These are phyloP conservation scores for Pogoniulus pusillus DNA, from an alignment of 2,797 vertebrate genomes.

Conservation along the genomic window DNA sequence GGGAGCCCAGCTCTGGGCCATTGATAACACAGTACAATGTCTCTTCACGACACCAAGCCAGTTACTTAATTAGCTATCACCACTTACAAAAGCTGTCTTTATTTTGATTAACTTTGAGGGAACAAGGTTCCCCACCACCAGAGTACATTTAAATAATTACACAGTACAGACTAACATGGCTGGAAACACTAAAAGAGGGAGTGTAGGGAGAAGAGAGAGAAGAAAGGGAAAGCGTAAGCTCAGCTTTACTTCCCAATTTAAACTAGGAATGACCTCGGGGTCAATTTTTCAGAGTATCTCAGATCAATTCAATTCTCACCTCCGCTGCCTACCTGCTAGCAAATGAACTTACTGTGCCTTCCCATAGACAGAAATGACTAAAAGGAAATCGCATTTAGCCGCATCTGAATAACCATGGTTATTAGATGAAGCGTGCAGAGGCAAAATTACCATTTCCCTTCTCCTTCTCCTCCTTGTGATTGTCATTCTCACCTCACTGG, in stretches of 20 bases:
- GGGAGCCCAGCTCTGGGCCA: neutral
- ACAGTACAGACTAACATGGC: constrained; percentile 10
- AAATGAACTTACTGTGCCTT: constrained; percentile 66
- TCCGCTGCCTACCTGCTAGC: constrained; percentile 67
- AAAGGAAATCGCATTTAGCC: constrained; percentile 56
- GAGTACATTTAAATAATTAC: constrained; percentile 67
- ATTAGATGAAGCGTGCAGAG: constrained; percentile 37
- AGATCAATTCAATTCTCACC: constrained; percentile 76
- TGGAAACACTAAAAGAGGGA: constrained; percentile 22
- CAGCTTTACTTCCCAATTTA: constrained; percentile 66
- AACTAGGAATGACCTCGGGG: constrained; percentile 61
- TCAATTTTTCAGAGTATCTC: constrained; percentile 70
- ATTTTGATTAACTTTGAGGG: constrained; percentile 68
- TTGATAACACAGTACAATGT: constrained; percentile 38
- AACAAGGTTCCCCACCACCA: constrained; percentile 23
- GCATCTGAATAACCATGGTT: constrained; percentile 57
- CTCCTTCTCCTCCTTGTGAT: constrained; percentile 52
- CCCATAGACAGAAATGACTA: constrained; percentile 51
- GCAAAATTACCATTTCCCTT: constrained; percentile 41
- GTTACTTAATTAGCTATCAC: constrained; percentile 67
- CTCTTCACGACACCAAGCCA: neutral
- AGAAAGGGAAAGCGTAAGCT: constrained; percentile 57
- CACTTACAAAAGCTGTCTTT: constrained; percentile 60
- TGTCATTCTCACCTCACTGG: constrained; percentile 52
- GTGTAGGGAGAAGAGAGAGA: neutral